Percentiles rank a stretch among this genome's conserved stretches.
These are phyloP conservation scores for Ceyx margarethae DNA, from an alignment of 2,113 vertebrate genomes.

Conservation along the genomic window DNA sequence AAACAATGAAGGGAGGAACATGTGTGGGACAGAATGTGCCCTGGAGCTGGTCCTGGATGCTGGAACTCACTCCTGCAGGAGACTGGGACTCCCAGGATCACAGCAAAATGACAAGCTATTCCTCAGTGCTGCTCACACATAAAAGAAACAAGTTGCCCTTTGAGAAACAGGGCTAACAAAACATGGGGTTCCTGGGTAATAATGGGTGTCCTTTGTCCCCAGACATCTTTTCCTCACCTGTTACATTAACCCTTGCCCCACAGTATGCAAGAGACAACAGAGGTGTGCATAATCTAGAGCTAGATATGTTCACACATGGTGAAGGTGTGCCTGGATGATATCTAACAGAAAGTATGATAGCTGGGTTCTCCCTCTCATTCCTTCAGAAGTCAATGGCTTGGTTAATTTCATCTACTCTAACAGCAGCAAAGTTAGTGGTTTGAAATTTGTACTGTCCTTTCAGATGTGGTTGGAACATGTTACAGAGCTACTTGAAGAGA, in stretches of 20 bases:
- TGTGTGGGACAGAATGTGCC: background rate
- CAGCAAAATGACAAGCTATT: background rate
- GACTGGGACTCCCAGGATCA: background rate
- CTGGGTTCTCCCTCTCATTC: background rate
- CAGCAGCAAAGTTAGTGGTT: background rate
- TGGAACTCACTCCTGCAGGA: background rate
- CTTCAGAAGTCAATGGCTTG: background rate
- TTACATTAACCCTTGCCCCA: background rate
- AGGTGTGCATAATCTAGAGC: background rate
- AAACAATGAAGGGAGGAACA: background rate
- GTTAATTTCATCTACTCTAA: background rate
- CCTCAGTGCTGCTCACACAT: background rate
- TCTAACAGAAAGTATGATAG: background rate
- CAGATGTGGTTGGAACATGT: background rate
- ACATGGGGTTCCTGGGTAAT: background rate
- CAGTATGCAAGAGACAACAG: background rate
- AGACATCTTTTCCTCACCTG: background rate
- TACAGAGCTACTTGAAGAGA: background rate
- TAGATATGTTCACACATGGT: background rate
- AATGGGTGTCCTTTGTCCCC: background rate
- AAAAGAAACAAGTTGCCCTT: background rate
- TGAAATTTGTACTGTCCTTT: background rate
- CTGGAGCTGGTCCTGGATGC: slow-evolving; percentile 1
- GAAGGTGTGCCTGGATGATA: background rate
- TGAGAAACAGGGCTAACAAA: background rate